Evolutionary conservation across 2,113 vertebrate species (phyloP).

Genomic region (Bucco capensis): DNA sequence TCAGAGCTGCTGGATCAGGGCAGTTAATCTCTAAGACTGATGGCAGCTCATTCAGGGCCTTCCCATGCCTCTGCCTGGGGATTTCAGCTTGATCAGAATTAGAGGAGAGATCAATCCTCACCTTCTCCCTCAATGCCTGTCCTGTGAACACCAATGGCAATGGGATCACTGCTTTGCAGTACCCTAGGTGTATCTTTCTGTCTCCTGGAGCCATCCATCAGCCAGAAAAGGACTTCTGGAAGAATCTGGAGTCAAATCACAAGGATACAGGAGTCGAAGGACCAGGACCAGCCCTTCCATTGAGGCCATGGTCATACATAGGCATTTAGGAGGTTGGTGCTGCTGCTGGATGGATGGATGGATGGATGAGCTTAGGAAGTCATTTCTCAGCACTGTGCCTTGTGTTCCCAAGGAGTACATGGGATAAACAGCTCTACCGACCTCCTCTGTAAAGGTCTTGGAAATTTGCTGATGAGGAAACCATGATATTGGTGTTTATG

Average conservation of each 20-base stretch:
- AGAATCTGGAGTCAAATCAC: background rate
- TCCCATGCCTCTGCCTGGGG: rapidly evolving
- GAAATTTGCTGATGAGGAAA: background rate
- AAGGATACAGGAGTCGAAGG: background rate
- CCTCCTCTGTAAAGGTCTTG: background rate
- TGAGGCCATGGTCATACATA: no score
- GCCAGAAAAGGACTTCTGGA: background rate
- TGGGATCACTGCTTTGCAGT: background rate
- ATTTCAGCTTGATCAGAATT: background rate
- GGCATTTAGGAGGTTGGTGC: background rate
- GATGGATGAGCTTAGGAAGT: rapidly evolving
- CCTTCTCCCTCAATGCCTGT: background rate
- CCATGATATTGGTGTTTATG: background rate
- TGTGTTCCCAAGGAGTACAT: background rate
- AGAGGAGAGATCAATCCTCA: background rate
- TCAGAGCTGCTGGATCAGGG: background rate
- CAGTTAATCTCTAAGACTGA: background rate
- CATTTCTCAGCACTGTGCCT: background rate
- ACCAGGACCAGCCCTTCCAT: background rate
- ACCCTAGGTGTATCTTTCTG: rapidly evolving
- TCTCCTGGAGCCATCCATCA: background rate
- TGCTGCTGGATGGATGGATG: background rate
- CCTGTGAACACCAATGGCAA: background rate
- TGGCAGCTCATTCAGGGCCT: background rate
- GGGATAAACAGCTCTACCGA: background rate